phyloP scores from a whole-genome alignment of 2,113 vertebrate genomes.

The Microtus montanus region DNA sequence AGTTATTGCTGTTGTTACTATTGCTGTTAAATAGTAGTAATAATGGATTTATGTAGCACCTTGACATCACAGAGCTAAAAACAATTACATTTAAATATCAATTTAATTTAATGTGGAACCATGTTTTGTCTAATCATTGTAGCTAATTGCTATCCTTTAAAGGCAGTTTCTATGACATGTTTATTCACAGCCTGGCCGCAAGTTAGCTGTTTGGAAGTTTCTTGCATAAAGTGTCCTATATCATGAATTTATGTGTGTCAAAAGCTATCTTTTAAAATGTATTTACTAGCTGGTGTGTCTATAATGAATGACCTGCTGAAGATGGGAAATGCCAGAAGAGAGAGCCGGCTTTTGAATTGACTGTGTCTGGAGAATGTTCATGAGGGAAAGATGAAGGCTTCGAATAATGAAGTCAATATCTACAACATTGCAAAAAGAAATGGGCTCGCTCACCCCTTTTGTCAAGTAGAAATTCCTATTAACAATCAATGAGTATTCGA shows the following conservation, averaged over 20 bases:
- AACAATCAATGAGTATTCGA: conserved; percentile 55
- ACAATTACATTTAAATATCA: conserved; percentile 81
- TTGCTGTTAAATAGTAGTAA: conserved; percentile 76
- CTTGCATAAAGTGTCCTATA: conserved; percentile 21
- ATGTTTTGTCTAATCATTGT: conserved; percentile 79
- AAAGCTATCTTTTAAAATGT: conserved; percentile 58
- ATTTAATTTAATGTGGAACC: conserved; percentile 78
- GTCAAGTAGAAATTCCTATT: conserved; percentile 25
- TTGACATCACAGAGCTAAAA: conserved; percentile 75
- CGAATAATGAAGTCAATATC: conserved; percentile 27
- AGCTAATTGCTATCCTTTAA: conserved; percentile 75
- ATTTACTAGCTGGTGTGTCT: conserved; percentile 40
- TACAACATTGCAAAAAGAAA: conserved; percentile 17
- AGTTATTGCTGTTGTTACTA: conserved; percentile 69
- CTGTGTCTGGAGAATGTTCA: conserved; percentile 46
- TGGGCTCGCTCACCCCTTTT: not conserved
- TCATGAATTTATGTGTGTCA: conserved; percentile 61
- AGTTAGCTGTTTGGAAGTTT: conserved; percentile 62
- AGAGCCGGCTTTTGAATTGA: conserved; percentile 43
- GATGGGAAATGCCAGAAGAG: not conserved
- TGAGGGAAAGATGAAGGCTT: conserved; percentile 36
- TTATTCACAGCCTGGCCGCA: conserved; percentile 73
- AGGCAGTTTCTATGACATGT: conserved; percentile 66
- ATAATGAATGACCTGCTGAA: conserved; percentile 44
- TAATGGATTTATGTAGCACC: conserved; percentile 78